Percentiles rank a stretch among this genome's conserved stretches.
phyloP scores from a whole-genome alignment of 2,797 vertebrate species.

The Tapera naevia region DNA sequence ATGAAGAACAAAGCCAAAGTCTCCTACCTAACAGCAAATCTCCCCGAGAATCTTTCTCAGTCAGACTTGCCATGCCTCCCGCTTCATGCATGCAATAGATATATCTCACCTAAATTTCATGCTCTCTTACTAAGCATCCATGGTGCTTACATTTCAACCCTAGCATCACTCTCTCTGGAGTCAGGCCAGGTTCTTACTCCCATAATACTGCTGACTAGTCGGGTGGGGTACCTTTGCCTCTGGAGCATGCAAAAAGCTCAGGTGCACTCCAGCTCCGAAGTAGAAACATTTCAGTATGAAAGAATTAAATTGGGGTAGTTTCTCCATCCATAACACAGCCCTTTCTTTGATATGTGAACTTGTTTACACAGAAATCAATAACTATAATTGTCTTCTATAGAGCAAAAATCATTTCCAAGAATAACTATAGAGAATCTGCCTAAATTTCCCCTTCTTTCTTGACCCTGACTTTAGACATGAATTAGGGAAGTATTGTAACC shows the following conservation, averaged over 20 bases:
- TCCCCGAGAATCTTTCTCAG: background rate
- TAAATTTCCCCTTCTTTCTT: background rate
- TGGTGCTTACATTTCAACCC: background rate
- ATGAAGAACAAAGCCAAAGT: background rate
- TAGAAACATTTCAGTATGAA: background rate
- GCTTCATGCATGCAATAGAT: accelerated
- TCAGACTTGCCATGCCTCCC: background rate
- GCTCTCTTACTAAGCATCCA: background rate
- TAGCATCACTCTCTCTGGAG: background rate
- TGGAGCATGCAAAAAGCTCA: background rate
- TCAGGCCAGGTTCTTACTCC: background rate
- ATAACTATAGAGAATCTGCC: background rate
- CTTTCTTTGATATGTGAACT: background rate
- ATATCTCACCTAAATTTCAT: background rate
- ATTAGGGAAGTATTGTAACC: background rate
- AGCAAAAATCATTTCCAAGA: background rate
- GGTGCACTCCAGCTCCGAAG: accelerated
- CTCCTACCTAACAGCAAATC: background rate
- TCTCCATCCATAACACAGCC: background rate
- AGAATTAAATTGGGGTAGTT: background rate
- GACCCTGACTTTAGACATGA: background rate
- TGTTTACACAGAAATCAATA: conserved; percentile 5
- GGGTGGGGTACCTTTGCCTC: background rate
- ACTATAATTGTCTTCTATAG: background rate
- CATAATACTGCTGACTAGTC: accelerated